Evolutionary conservation across 1,140 invertebrate genomes (phyloP), one percentile per base, ranked within the genome.

Genomic region (Drosophila fuyamai): DNA sequence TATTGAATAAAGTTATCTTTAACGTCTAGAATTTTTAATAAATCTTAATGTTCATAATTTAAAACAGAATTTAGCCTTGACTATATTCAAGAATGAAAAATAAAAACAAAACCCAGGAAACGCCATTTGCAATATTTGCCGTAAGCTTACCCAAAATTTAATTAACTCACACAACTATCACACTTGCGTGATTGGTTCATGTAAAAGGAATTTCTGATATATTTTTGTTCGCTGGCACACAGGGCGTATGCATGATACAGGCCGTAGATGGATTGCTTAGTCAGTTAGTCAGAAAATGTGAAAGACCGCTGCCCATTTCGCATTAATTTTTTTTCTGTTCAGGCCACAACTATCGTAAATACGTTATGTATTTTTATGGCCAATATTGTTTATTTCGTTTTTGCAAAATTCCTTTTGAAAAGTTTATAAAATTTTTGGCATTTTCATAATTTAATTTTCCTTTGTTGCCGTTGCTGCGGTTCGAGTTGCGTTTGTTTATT

Each of bases 351-450:
- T 71, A 71, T 71, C 36, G 18, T n/a, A 29, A 32, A 48, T 27
- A 48, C 46, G 65, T 43, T 32, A 8, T 48, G 46, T 48, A 23
- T 54, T 9, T 58, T 58, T 47, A 35, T 23, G 29, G 18, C 13
- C 18, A 23, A 62, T 65, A 66, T 70, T 88, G 78, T 88, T 89
- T 88, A 80, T 73, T 80, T 88, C 61, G 9, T 47, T 84, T 74
- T 74, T 51, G 53, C 43, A 70, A 78, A 79, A 84, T 84, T 76
- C 77, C 84, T 60, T 66, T 41, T 27, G 29, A 63, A 82, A 83
- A 88, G 73, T 89, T 89, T 67, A 89, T 89, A 61, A 78, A 88
- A 60, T 83, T 67, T 74, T 77, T 58, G 79, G 62, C 68, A 81
- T 74, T 55, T 56, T 59, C 51, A 43, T 76, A 54, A 32, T 65